phyloP scores from a whole-genome alignment of 2,797 vertebrate genomes.

The Hippocampus kuda region DNA sequence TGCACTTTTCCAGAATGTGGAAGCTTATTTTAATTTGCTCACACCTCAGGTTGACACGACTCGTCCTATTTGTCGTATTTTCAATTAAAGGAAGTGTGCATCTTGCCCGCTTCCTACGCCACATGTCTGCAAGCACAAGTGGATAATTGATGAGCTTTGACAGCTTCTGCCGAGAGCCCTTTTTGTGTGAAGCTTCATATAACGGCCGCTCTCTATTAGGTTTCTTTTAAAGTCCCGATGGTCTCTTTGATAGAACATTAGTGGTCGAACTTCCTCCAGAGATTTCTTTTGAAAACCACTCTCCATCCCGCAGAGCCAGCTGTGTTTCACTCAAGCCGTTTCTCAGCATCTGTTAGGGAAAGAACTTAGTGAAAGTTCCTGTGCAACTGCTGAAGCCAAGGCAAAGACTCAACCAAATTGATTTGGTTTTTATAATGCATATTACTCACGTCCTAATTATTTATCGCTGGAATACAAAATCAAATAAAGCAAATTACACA shows the following conservation, averaged over 20 bases:
- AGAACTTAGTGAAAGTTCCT: conserved; percentile 24
- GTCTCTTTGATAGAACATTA: conserved; percentile 43
- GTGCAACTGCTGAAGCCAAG: conserved; percentile 9
- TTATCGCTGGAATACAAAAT: not conserved
- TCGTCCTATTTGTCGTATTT: conserved; percentile 25
- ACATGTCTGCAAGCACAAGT: conserved; percentile 27
- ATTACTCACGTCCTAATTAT: not conserved
- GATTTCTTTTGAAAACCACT: conserved; percentile 18
- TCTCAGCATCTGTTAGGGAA: conserved; percentile 22
- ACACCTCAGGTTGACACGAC: conserved; percentile 20
- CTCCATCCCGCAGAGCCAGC: conserved; percentile 15
- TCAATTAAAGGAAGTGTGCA: conserved; percentile 19
- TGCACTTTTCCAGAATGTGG: not conserved
- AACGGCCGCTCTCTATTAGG: conserved; percentile 20
- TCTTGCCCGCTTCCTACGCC: not conserved
- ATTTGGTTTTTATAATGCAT: not conserved
- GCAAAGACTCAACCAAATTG: not conserved
- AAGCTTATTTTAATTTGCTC: conserved; percentile 10
- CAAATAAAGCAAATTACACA: not conserved
- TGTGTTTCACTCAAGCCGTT: conserved; percentile 38
- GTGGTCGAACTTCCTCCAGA: conserved; percentile 26
- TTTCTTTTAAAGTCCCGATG: conserved; percentile 21
- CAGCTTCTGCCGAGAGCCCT: conserved; percentile 16
- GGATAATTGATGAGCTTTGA: conserved; percentile 31
- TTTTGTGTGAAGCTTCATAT: conserved; percentile 20